These are phyloP conservation scores for Melanargia galathea DNA, from an alignment of 2,888 invertebrate genomes.

Conservation along the genomic window DNA sequence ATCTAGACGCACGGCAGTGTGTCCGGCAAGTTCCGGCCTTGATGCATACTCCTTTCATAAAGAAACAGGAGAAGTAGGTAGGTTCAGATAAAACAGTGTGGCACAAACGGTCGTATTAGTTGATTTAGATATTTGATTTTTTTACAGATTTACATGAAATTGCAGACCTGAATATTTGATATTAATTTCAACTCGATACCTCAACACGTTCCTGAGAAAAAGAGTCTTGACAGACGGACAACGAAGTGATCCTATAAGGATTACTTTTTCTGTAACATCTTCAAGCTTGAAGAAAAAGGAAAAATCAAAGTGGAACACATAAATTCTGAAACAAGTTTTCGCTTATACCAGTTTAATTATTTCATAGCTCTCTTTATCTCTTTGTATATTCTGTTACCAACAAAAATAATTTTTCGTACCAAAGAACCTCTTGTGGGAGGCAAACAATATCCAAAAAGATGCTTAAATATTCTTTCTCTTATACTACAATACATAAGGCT, in stretches of 20 bases:
- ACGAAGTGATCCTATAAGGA: no score
- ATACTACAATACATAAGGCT: conserved; percentile 34
- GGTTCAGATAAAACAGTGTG: no score
- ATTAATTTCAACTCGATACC: no score
- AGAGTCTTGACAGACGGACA: no score
- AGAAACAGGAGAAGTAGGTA: not conserved
- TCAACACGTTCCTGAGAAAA: no score
- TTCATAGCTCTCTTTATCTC: conserved; percentile 34
- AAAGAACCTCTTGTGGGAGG: conserved; percentile 39
- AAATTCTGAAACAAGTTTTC: conserved; percentile 27
- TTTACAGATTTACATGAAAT: no score
- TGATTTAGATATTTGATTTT: no score
- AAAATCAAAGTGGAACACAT: conserved; percentile 20
- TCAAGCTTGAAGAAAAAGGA: not conserved
- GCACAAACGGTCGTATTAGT: no score
- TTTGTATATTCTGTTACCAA: conserved; percentile 34
- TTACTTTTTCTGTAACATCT: not conserved
- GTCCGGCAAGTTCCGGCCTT: no score
- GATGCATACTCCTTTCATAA: not conserved
- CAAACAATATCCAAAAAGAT: conserved; percentile 39
- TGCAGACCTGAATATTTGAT: no score
- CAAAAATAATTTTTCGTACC: conserved; percentile 33
- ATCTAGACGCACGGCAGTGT: no score
- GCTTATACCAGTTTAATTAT: conserved; percentile 34
- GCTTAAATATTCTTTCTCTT: conserved; percentile 39